phyloP scores from a whole-genome alignment of 2,797 vertebrate genomes.

The Xiphophorus birchmanni region DNA sequence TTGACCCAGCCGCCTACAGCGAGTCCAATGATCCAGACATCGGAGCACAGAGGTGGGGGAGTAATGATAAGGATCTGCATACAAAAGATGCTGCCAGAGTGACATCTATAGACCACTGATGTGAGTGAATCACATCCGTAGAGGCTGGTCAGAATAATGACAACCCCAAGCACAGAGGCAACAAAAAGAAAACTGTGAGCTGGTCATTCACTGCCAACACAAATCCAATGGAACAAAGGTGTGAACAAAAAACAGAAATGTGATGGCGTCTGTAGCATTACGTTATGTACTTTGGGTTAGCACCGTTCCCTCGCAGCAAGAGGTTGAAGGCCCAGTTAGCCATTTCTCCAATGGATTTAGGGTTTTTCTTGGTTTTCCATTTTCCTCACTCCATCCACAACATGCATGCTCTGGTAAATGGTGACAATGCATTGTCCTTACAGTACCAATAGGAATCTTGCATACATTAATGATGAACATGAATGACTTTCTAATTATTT shows the following conservation, averaged over 20 bases:
- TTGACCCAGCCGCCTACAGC: background rate
- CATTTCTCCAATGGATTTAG: background rate
- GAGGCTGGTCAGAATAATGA: background rate
- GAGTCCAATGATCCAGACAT: background rate
- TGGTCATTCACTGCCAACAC: background rate
- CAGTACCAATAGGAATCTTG: no score
- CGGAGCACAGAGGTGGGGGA: background rate
- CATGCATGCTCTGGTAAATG: no score
- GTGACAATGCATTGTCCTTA: no score
- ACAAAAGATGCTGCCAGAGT: background rate
- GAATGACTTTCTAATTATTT: no score
- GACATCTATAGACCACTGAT: slow-evolving; percentile 2
- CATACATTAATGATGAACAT: no score
- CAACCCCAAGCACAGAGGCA: background rate
- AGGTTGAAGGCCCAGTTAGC: background rate
- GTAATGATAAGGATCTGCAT: background rate
- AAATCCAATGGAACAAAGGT: background rate
- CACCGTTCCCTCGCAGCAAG: background rate
- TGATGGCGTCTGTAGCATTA: background rate
- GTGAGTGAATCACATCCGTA: background rate
- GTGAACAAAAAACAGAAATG: background rate
- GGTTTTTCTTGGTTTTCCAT: background rate
- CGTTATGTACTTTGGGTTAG: background rate
- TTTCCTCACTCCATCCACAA: background rate
- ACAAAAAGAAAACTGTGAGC: background rate